phyloP scores from a whole-genome alignment of 2,888 invertebrate genomes.

The Cephus rjabovi region DNA sequence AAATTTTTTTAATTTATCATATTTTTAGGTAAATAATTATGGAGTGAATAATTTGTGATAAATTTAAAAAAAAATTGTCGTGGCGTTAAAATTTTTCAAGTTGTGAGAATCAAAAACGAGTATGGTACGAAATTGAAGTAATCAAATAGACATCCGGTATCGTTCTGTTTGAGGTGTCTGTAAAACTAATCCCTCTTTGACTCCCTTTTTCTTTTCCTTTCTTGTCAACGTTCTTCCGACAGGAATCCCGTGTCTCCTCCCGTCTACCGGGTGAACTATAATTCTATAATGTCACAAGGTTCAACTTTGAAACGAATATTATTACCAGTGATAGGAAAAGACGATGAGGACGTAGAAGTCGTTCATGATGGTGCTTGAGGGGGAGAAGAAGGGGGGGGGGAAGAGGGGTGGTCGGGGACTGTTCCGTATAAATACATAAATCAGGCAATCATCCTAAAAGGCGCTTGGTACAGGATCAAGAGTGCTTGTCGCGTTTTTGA shows the following conservation, averaged over 20 bases:
- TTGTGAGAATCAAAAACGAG: background rate
- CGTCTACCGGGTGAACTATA: background rate
- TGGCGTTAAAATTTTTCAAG: background rate
- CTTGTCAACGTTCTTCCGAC: constrained; percentile 17
- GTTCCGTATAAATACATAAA: constrained; percentile 59
- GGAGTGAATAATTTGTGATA: background rate
- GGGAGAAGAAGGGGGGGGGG: constrained; percentile 25
- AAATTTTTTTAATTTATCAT: background rate
- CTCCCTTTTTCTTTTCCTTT: background rate
- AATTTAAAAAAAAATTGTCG: background rate
- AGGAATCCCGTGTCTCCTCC: background rate
- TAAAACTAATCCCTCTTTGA: background rate
- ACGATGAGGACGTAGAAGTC: background rate
- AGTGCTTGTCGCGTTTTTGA: constrained; percentile 41
- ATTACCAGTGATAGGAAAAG: constrained; percentile 21
- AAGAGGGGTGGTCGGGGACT: constrained; percentile 16
- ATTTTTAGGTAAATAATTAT: background rate
- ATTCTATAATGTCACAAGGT: constrained; percentile 7
- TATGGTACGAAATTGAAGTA: background rate
- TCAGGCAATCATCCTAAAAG: constrained; percentile 63
- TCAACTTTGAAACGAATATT: constrained; percentile 32
- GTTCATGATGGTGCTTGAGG: constrained; percentile 19
- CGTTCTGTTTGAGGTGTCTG: background rate
- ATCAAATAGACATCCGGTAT: background rate
- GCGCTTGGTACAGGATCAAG: constrained; percentile 31